Evolutionary conservation across 2,797 vertebrate genomes (phyloP).

Genomic region (Odontamblyopus lacepedii): DNA sequence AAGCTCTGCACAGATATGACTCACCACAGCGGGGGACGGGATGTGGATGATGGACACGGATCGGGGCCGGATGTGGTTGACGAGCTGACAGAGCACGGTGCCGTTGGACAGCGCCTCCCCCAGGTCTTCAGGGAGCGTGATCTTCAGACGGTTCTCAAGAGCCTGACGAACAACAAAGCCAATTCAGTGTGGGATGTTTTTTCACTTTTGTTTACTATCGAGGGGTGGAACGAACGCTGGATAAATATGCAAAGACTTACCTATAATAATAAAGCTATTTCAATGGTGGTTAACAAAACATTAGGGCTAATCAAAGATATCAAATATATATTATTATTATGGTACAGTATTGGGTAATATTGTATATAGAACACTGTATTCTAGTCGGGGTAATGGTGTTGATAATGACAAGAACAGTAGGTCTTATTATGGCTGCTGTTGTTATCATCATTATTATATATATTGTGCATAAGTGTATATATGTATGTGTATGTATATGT

Average conservation of each 20-base stretch:
- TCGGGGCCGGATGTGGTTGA: conserved; percentile 84
- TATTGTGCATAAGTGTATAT: too few relatives aligned
- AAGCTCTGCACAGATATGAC: conserved; percentile 35
- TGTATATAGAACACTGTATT: too few relatives aligned
- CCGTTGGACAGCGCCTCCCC: conserved; percentile 82
- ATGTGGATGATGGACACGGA: conserved; percentile 87
- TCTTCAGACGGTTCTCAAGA: conserved; percentile 83
- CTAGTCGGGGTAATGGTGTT: too few relatives aligned
- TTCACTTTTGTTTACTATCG: neutral
- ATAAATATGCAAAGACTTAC: neutral
- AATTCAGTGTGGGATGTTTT: neutral
- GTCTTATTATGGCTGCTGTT: too few relatives aligned
- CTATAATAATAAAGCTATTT: too few relatives aligned
- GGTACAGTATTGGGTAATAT: too few relatives aligned
- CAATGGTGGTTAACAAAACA: too few relatives aligned
- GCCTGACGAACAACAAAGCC: conserved; percentile 59
- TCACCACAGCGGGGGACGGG: conserved; percentile 91
- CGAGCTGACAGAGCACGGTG: conserved; percentile 86
- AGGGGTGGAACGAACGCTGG: neutral
- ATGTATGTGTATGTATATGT: too few relatives aligned
- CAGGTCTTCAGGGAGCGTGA: conserved; percentile 80
- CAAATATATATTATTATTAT: too few relatives aligned
- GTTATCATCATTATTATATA: too few relatives aligned
- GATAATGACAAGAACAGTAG: too few relatives aligned
- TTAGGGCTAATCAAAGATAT: too few relatives aligned